phyloP scores from a whole-genome alignment of 2,113 vertebrate species.

The Apodemus speciosus region DNA sequence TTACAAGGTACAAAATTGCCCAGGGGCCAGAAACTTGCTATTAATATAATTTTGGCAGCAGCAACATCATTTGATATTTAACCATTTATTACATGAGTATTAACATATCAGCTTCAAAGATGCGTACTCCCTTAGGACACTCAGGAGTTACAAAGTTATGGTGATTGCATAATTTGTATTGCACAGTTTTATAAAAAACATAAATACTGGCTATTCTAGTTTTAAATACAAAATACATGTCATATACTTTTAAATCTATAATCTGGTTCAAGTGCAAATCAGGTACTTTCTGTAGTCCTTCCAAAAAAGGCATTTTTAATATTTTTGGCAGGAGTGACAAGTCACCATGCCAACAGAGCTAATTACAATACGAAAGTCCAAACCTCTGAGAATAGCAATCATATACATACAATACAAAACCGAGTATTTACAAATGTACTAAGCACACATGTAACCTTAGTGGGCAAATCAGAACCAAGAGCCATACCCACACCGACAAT shows the following conservation, averaged over 20 bases:
- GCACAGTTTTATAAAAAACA: constrained; percentile 95
- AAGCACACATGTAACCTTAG: constrained; percentile 66
- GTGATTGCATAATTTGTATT: constrained; percentile 95
- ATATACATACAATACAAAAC: constrained; percentile 84
- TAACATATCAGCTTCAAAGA: constrained; percentile 83
- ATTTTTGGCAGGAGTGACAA: constrained; percentile 87
- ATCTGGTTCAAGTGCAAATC: constrained; percentile 90
- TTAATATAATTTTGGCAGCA: constrained; percentile 82
- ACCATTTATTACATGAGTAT: constrained; percentile 82
- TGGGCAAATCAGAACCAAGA: constrained; percentile 25
- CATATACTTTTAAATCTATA: constrained; percentile 85
- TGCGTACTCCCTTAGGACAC: constrained; percentile 82
- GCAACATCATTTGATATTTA: constrained; percentile 82
- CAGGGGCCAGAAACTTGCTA: constrained; percentile 82
- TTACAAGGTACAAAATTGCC: constrained; percentile 81
- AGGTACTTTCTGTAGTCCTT: constrained; percentile 88
- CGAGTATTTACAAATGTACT: constrained; percentile 84
- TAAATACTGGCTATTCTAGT: constrained; percentile 92
- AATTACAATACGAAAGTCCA: constrained; percentile 74
- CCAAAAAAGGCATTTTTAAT: constrained; percentile 89
- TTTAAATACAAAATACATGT: constrained; percentile 91
- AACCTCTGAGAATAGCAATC: constrained; percentile 78
- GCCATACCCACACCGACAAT: neutral
- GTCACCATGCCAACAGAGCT: constrained; percentile 78
- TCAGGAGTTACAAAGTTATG: constrained; percentile 83